These are phyloP conservation scores for Kryphioiulus occultus DNA, from an alignment of 2,888 invertebrate genomes.

Conservation along the genomic window DNA sequence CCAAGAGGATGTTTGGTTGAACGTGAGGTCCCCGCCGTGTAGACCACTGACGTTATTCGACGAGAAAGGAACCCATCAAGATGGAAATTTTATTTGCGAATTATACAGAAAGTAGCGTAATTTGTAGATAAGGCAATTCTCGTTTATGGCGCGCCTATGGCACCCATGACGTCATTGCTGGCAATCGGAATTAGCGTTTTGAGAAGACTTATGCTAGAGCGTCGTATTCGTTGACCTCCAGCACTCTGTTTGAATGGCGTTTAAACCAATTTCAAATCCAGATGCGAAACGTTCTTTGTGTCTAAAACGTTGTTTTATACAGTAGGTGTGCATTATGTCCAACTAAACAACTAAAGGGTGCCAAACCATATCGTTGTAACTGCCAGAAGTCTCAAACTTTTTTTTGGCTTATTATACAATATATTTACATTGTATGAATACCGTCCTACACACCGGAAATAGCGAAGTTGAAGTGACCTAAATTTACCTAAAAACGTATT, in stretches of 20 bases:
- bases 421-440: too few species aligned
- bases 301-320: too few species aligned
- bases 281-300: neutral
- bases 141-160: neutral
- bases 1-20: neutral
- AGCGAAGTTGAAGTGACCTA: too few species aligned
- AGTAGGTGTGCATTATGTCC: too few species aligned
- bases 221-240: neutral
- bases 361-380: too few species aligned
- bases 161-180: neutral
- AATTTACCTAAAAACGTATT: too few species aligned
- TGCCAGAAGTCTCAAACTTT: too few species aligned
- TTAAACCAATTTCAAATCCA: neutral
- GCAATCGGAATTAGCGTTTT: neutral
- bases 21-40: neutral
- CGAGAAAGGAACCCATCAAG: slow-evolving; percentile 12
- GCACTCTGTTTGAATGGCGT: neutral
- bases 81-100: slow-evolving; percentile 9
- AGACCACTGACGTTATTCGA: neutral
- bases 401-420: too few species aligned
- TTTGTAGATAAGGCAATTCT: slow-evolving; percentile 14
- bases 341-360: too few species aligned
- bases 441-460: too few species aligned
- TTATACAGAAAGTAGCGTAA: slow-evolving; percentile 21
- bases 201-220: neutral